Conservation (phyloP, 2,797 vertebrate species). For the Chelmon rostratus region DNA sequence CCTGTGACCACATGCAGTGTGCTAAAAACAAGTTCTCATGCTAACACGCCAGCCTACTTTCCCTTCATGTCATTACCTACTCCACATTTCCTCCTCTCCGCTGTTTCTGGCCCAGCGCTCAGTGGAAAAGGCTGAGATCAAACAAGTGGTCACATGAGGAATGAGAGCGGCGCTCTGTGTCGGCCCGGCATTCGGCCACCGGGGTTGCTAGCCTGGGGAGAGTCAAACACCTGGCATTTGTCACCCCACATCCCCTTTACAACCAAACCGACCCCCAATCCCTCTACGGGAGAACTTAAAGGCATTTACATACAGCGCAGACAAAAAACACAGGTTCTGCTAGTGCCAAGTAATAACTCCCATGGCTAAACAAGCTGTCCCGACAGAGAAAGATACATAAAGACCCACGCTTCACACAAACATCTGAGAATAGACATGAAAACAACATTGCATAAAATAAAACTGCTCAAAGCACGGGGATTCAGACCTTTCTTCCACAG, state of each 20-base stretch:
- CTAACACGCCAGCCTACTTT: constrained; percentile 42
- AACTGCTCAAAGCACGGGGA: constrained; percentile 45
- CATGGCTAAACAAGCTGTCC: constrained; percentile 48
- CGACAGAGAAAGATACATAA: constrained; percentile 38
- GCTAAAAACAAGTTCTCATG: constrained; percentile 35
- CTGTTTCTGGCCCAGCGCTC: constrained; percentile 46
- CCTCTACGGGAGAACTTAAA: constrained; percentile 50
- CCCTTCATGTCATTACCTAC: constrained; percentile 64
- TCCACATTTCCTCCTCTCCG: constrained; percentile 60
- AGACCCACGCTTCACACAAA: constrained; percentile 51
- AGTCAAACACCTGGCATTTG: constrained; percentile 84
- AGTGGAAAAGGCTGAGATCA: constrained; percentile 62
- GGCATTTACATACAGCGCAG: constrained; percentile 46
- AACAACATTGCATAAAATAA: constrained; percentile 60
- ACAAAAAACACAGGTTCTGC: constrained; percentile 60
- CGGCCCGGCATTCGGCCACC: constrained; percentile 64
- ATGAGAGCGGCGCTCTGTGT: constrained; percentile 42
- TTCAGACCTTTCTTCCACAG: constrained; percentile 77
- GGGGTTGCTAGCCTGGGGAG: constrained; percentile 68
- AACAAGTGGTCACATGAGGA: constrained; percentile 72
- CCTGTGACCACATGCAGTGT: constrained; percentile 23
- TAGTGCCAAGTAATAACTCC: constrained; percentile 53
- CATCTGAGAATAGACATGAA: constrained; percentile 55
- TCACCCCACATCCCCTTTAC: constrained; percentile 77
- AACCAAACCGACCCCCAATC: constrained; percentile 34